Evolutionary conservation across 2,888 invertebrate genomes (phyloP), one percentile per base, ranked within the genome.

Genomic region (Nemotelus nigrinus): DNA sequence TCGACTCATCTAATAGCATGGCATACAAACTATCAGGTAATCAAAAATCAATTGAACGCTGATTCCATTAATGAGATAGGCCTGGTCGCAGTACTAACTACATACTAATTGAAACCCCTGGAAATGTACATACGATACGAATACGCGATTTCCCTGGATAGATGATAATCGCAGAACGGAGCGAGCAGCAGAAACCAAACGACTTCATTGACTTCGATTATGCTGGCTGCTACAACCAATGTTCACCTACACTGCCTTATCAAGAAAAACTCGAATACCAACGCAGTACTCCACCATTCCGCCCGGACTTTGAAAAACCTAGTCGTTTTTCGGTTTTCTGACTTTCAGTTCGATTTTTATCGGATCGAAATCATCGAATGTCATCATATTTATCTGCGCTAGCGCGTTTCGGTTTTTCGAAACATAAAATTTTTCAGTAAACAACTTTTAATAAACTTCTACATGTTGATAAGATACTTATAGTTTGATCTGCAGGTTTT

Each of bases 391-490:
- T 8, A 43, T 39, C 7, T 25, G 70, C 39, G 10, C 43, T 70
- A 6, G 41, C 55, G 70, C 39, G 8, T 70, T 70, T 70, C 41
- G n/a, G 55, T 3, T 72, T 58, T 58, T 25, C 45, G 3, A 70
- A 44, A 71, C 43, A 63, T 41, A 39, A 63, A 67, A 67, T 41
- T 50, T 41, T 76, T 76, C 64, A 53, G 76, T 76, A 76, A 76
- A 76, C 76, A 76, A 76, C 65, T 76, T 76, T 76, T 76, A 76
- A 76, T 76, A 76, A 76, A 76, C 76, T 76, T 76, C 65, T 65
- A 76, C 76, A 76, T 63, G 76, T 53, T 41, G 74, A 74, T 74
- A 74, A 74, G 74, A 74, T 74, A 25, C 25, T 25, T 25, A 74
- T 74, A 60, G 48, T 25, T 25, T 47, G 60, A 65, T 65, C 65